A percentile compares a stretch with the other conserved stretches of the same genome.
phyloP scores from a whole-genome alignment of 30 jellyfish, hydroid and myxozoan species.

The Rhopilema esculentum region DNA sequence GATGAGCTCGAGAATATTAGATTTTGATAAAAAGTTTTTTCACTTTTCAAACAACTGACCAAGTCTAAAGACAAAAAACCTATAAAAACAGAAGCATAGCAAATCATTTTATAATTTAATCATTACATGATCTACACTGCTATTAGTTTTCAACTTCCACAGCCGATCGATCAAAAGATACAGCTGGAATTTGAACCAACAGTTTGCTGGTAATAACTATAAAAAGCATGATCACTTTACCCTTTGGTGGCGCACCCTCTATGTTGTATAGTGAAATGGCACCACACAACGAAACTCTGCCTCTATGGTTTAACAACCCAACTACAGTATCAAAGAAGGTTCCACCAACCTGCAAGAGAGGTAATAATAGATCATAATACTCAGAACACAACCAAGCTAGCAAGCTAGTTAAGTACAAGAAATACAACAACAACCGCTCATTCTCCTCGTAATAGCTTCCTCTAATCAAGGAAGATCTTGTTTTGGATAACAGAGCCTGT shows the following conservation, averaged over 20 bases:
- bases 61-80: background rate
- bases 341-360: conserved; percentile 83
- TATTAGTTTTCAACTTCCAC: background rate
- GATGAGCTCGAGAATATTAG: background rate
- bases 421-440: too few relatives aligned
- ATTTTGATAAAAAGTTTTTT: background rate
- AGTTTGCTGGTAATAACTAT: background rate
- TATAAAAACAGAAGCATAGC: too few relatives aligned
- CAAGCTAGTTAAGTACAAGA: too few relatives aligned
- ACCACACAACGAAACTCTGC: conserved; percentile 84
- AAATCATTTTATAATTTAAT: too few relatives aligned
- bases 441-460: too few relatives aligned
- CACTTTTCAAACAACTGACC: background rate
- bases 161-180: background rate
- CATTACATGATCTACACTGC: too few relatives aligned
- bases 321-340: conserved; percentile 83
- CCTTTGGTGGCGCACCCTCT: conserved; percentile 75
- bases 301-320: conserved; percentile 78
- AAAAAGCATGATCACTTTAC: conserved; percentile 12
- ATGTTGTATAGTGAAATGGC: conserved; percentile 73
- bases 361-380: background rate
- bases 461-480: too few relatives aligned
- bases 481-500: too few relatives aligned
- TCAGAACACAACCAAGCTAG: background rate
- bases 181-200: background rate